Evolutionary conservation across 2,888 invertebrate species (phyloP), one percentile per base, ranked within the genome.

Genomic region (Carpatolechia fugitivella): DNA sequence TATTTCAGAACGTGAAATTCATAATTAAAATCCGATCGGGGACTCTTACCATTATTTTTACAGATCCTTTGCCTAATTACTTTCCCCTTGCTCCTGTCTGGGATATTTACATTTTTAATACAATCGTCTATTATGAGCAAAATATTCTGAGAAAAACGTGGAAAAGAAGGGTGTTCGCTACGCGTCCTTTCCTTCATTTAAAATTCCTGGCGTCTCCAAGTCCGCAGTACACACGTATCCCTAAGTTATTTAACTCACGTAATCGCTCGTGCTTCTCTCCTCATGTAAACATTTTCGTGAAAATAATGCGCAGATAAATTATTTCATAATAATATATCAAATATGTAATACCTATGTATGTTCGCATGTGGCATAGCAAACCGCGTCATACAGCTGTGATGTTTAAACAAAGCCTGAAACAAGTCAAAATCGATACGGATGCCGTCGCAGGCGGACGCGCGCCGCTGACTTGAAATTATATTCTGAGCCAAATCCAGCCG

Each of bases 371-470:
- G 46, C 30, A 11, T 3, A 11, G 20, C 11, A 14, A 66, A 66
- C 62, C 68, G 49, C 18, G 24, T 13, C 49, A 33, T 18, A 67
- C 63, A 38, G 38, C 31, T 38, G 72, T 66, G 68, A 69, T 68
- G 75, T 78, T 78, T 76, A 74, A 81, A 81, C 79, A 80, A 74
- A 73, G 75, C 70, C 73, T 79, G 75, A 78, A 81, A 80, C 78
- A 73, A 72, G 72, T 72, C 75, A 79, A 85, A 83, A 89, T 89
- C 88, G 85, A 89, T 89, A 88, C 71, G 64, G 70, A 64, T 68
- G 65, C 76, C 73, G 82, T 79, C 74, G 77, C 74, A 70, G 73
- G 76, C 73, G 79, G 80, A 80, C 87, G 83, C 84, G 82, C 85
- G 83, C 83, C 80, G 82, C 80, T 40, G 72, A 70, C 72, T 80